Evolutionary conservation across 2,797 vertebrate species (phyloP), one percentile per base, ranked within the genome.

Genomic region (Chrosomus eos): DNA sequence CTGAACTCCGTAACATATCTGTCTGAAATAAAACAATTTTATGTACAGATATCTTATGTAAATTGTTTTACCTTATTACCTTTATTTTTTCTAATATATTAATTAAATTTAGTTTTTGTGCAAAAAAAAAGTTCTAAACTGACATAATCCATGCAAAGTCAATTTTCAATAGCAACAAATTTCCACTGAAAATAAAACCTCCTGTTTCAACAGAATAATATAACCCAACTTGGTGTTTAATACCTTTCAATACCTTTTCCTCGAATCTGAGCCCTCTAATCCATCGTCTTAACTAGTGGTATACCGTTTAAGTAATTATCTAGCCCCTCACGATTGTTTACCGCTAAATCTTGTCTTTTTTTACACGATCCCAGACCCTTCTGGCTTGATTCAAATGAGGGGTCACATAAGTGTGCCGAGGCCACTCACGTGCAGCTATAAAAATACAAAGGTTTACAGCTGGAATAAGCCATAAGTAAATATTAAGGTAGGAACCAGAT

Each of bases 401-500:
- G 18, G 51, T 43, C 67, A 60, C 16, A 21, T 21, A 71, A 82
- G 53, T 62, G 67, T 48, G 19, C 48, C 3, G 13, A 31, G 53
- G 38, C 48, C 38, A 36, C 68, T 78, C 64, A 70, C 53, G 6
- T 80, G 75, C 67, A 73, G 36, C 53, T n/a, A 33, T 62, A 77
- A 38, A 86, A 67, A 76, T 26, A 75, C 43, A 70, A 18, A 38
- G 7, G 18, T 26, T 55, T 38, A 55, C 66, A 18, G 4, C 36
- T 68, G 33, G 48, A 40, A 55, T 75, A 66, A 81, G 28, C 28
- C 66, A 66, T 43, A 82, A 48, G 38, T 40, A 84, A 85, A 62
- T 73, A 77, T 23, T 64, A 80, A 74, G 51, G 45, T 58, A 43
- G 40, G 55, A 64, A 62, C 28, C 78, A 82, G 88, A 87, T 89